These are phyloP conservation scores for Bombus confusus DNA, from an alignment of 1,140 invertebrate species.

Conservation along the genomic window DNA sequence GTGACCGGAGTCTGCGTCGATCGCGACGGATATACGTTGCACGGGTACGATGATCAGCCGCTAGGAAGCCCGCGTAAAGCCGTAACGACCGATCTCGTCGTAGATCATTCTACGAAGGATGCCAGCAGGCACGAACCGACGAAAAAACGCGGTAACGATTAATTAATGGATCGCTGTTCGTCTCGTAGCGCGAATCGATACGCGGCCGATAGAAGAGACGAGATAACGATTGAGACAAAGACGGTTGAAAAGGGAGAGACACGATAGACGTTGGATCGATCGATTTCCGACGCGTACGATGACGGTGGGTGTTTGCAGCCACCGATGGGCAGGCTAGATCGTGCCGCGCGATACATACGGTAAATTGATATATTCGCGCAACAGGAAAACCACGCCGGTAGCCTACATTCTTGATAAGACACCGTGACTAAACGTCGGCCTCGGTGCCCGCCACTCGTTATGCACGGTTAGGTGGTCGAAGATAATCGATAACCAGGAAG, in stretches of 20 bases:
- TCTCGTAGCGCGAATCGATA: background rate
- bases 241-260: background rate
- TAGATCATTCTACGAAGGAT: slow-evolving; percentile 38
- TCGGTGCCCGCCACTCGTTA: slow-evolving; percentile 28
- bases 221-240: background rate
- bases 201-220: background rate
- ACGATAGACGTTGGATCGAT: slow-evolving; percentile 16
- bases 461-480: slow-evolving; percentile 36
- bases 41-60: slow-evolving; percentile 16
- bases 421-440: slow-evolving; percentile 48
- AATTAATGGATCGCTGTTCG: slow-evolving; percentile 26
- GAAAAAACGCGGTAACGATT: slow-evolving; percentile 25
- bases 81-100: slow-evolving; percentile 42
- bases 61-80: slow-evolving; percentile 20
- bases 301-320: slow-evolving; percentile 34
- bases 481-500: slow-evolving; percentile 54
- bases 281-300: slow-evolving; percentile 35
- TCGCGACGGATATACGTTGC: slow-evolving; percentile 14
- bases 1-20: background rate
- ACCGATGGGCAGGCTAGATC: slow-evolving; percentile 14
- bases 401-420: slow-evolving; percentile 56
- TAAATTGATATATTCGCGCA: slow-evolving; percentile 55
- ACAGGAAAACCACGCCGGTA: slow-evolving; percentile 50
- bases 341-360: slow-evolving; percentile 32
- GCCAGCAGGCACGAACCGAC: background rate